These are phyloP conservation scores for Cnemophilus loriae DNA, from an alignment of 2,113 vertebrate species.

Conservation along the genomic window DNA sequence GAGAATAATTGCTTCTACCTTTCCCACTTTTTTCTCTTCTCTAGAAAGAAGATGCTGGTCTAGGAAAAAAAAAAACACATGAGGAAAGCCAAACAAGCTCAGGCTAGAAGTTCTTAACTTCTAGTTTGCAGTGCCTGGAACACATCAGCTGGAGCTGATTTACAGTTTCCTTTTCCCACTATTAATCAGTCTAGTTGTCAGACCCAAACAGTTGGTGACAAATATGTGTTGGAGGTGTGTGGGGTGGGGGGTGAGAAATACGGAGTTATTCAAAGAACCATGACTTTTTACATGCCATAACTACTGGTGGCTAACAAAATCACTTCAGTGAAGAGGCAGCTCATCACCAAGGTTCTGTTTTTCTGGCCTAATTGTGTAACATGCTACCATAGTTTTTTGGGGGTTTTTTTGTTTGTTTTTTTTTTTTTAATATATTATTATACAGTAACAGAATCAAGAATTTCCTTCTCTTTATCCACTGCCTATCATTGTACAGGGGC, in stretches of 20 bases:
- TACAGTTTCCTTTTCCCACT: background rate
- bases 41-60: background rate
- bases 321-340: background rate
- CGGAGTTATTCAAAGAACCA: background rate
- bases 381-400: background rate
- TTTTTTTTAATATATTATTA: background rate
- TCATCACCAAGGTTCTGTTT: background rate
- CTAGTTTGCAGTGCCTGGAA: background rate
- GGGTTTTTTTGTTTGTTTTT: background rate
- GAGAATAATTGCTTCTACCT: background rate
- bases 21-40: background rate
- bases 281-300: background rate
- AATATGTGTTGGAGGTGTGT: background rate
- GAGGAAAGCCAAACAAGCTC: background rate
- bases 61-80: background rate
- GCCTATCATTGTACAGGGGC: background rate
- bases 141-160: background rate
- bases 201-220: background rate
- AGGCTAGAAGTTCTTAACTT: background rate
- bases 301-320: background rate
- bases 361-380: background rate
- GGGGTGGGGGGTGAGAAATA: background rate
- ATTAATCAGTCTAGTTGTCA: background rate
- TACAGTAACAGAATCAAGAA: background rate
- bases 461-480: background rate